Evolutionary conservation across 2,888 invertebrate genomes (phyloP), one percentile per base, ranked within the genome.

Genomic region (Pollenia griseotomentosa): DNA sequence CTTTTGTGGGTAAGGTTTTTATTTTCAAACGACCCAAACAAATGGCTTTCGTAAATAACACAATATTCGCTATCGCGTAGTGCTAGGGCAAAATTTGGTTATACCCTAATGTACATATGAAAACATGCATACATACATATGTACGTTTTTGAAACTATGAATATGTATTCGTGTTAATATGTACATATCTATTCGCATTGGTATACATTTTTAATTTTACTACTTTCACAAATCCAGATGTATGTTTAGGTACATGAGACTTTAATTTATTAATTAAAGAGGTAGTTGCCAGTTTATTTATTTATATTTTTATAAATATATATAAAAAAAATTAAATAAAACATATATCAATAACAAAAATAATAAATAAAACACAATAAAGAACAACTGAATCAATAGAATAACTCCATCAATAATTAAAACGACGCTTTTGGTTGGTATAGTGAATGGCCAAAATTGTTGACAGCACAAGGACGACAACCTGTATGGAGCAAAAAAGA

Each of bases 361-460:
- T 53, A 78, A 79, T 79, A 65, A 78, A 66, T 44, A 61, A 46
- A 80, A 55, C 46, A 74, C 2, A 51, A 74, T 65, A 77, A 23
- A 75, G 57, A 66, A 81, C 19, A 81, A 74, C 59, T 66, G 6
- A 42, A 48, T 48, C 55, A 79, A 59, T 57, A 1, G 16, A 73
- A 83, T 66, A 71, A 85, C 66, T 53, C 61, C 66, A n/a, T 89
- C 88, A 92, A 88, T 92, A 92, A 86, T 90, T 91, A 81, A 89
- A 91, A 74, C 92, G 90, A 19, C 92, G 90, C 42, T 84, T 88
- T 55, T 90, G 92, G 88, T 92, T 92, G n/a, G 90, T 89, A 51
- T 91, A 92, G 75, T 92, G 92, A 83, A 91, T 89, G 83, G 92
- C 92, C 70, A 92, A 85, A 40, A 91, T 86, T 23, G 89, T 68